Evolutionary conservation across 2,113 vertebrate genomes (phyloP).

Genomic region (Elanoides forficatus): DNA sequence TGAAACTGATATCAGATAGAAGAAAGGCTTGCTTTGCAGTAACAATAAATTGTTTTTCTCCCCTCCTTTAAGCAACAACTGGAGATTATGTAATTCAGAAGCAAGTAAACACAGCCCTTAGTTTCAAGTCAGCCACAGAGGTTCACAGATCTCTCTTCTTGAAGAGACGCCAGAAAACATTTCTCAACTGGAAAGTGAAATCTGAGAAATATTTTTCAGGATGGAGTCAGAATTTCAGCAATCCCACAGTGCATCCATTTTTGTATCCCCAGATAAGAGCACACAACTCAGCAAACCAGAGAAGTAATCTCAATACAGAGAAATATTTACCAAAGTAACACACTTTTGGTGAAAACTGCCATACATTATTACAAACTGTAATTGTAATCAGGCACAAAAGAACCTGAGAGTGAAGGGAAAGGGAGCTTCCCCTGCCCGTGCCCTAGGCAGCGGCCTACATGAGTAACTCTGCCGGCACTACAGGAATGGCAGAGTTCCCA

Average conservation of each 20-base stretch:
- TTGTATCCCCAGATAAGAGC: not conserved
- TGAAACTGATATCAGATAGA: not conserved
- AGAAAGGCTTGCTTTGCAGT: not conserved
- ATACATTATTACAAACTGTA: not conserved
- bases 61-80: not conserved
- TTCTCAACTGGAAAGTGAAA: not conserved
- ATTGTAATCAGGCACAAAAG: not conserved
- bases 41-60: not conserved
- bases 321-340: not conserved
- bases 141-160: not conserved
- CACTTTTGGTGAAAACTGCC: not conserved
- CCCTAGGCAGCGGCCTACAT: not conserved
- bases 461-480: not conserved
- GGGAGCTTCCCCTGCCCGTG: not conserved
- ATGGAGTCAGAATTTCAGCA: not conserved
- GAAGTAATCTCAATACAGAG: not conserved
- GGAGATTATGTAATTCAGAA: not conserved
- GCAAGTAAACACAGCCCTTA: not conserved
- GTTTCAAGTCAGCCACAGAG: not conserved
- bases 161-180: not conserved
- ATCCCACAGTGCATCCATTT: fast-evolving
- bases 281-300: not conserved
- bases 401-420: not conserved
- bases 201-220: not conserved
- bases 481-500: not conserved